A percentile compares a stretch with the other conserved stretches of the same genome.
Conservation (phyloP, 1,140 invertebrate species). For the Nasonia longicornis region DNA sequence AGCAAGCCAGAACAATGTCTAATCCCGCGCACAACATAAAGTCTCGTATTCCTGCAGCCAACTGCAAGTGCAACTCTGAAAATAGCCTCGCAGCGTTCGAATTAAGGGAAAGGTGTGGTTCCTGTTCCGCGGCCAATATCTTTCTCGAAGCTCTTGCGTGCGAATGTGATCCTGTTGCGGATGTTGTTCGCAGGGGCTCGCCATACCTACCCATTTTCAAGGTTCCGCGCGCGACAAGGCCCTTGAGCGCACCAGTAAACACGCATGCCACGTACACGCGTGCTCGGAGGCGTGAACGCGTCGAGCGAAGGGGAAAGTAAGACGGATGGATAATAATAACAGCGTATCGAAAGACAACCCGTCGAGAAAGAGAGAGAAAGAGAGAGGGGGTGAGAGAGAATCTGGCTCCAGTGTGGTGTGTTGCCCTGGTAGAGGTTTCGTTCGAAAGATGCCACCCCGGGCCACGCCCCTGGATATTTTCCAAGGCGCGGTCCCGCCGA, state of each 20-base stretch:
- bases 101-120: constrained; percentile 25
- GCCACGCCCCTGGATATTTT: constrained; percentile 63
- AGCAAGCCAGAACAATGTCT: not conserved
- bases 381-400: constrained; percentile 39
- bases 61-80: not conserved
- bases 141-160: constrained; percentile 31
- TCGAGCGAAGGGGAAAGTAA: constrained; percentile 51
- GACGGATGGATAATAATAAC: constrained; percentile 51
- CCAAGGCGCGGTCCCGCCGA: constrained; percentile 41
- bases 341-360: constrained; percentile 37
- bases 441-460: constrained; percentile 67
- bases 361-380: constrained; percentile 14
- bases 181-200: constrained; percentile 66
- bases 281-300: not conserved
- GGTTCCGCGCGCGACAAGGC: constrained; percentile 47
- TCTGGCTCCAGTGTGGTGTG: constrained; percentile 57
- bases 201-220: constrained; percentile 58
- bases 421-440: constrained; percentile 64
- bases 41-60: not conserved
- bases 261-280: not conserved
- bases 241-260: constrained; percentile 29
- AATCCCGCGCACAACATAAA: not conserved
- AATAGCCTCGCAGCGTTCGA: not conserved
- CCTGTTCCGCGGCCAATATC: not conserved
- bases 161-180: constrained; percentile 62